These are phyloP conservation scores for Corythucha ciliata DNA, from an alignment of 2,888 invertebrate genomes.

Conservation along the genomic window DNA sequence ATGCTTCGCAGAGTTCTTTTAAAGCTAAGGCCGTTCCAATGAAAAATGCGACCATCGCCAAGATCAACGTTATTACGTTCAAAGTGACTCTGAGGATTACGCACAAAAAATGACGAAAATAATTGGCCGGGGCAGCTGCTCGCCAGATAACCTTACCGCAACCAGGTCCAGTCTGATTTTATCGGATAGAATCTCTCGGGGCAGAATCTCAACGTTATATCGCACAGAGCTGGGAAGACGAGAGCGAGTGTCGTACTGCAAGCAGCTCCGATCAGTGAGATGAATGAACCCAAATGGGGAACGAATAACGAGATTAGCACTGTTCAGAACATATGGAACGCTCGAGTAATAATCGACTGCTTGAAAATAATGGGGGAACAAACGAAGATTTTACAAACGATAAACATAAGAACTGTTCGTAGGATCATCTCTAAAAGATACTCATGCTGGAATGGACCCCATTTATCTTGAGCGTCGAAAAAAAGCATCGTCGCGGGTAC, in stretches of 20 bases:
- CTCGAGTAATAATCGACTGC: not conserved
- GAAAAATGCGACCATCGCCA: too few relatives aligned
- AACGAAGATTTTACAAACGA: conserved; percentile 69
- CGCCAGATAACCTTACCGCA: too few relatives aligned
- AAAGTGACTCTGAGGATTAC: too few relatives aligned
- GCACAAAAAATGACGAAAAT: too few relatives aligned
- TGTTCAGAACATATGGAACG: conserved; percentile 42
- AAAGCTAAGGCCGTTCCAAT: too few relatives aligned
- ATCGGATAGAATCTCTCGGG: conserved; percentile 44
- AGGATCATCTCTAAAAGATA: conserved; percentile 58
- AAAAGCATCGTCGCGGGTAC: conserved; percentile 72
- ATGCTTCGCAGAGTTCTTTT: too few relatives aligned
- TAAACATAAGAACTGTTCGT: conserved; percentile 58
- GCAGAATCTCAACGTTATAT: conserved; percentile 51
- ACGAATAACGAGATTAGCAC: conserved; percentile 76
- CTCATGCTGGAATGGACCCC: conserved; percentile 49
- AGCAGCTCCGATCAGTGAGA: conserved; percentile 82
- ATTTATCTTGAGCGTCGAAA: conserved; percentile 44
- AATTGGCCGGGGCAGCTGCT: too few relatives aligned
- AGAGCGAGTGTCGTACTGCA: conserved; percentile 79
- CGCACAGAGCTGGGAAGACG: conserved; percentile 77
- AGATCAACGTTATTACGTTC: too few relatives aligned
- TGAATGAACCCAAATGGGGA: conserved; percentile 74
- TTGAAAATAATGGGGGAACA: not conserved
- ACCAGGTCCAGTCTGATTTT: conserved; percentile 33